Evolutionary conservation across 37 sponge, comb jelly and placozoan genomes (phyloP).

Genomic region (Petrosia ficiformis): DNA sequence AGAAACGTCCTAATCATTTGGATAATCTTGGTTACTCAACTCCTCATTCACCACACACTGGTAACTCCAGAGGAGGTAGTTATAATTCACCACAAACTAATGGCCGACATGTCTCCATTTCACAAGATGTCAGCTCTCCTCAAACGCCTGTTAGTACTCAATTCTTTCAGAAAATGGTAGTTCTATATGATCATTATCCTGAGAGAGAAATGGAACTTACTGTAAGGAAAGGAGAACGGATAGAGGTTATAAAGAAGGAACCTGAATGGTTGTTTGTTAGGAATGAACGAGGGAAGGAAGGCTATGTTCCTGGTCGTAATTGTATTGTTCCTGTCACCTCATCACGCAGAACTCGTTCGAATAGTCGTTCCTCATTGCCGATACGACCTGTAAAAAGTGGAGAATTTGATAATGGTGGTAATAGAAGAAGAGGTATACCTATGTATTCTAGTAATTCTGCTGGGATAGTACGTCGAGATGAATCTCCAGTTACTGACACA

Average conservation of each 20-base stretch:
- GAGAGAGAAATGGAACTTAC: constrained; percentile 37
- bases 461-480: not conserved
- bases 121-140: not conserved
- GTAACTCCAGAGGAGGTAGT: not conserved
- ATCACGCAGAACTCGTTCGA: not conserved
- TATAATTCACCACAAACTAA: not conserved
- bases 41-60: not conserved
- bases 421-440: not conserved
- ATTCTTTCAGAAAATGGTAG: constrained; percentile 46
- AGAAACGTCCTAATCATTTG: not conserved
- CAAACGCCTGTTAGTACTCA: constrained; percentile 26
- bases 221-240: constrained; percentile 58
- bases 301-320: constrained; percentile 51
- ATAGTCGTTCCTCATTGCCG: not conserved
- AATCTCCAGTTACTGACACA: not conserved
- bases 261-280: constrained; percentile 46
- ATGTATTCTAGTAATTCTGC: constrained; percentile 35
- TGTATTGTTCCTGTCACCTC: constrained; percentile 39
- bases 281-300: constrained; percentile 58
- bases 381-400: constrained; percentile 34
- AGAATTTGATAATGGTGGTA: not conserved
- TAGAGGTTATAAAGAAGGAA: constrained; percentile 61
- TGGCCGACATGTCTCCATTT: not conserved
- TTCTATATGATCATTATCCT: constrained; percentile 40
- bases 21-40: not conserved